Conservation (phyloP, 1,140 invertebrate species). For the Calycopis cecrops region DNA sequence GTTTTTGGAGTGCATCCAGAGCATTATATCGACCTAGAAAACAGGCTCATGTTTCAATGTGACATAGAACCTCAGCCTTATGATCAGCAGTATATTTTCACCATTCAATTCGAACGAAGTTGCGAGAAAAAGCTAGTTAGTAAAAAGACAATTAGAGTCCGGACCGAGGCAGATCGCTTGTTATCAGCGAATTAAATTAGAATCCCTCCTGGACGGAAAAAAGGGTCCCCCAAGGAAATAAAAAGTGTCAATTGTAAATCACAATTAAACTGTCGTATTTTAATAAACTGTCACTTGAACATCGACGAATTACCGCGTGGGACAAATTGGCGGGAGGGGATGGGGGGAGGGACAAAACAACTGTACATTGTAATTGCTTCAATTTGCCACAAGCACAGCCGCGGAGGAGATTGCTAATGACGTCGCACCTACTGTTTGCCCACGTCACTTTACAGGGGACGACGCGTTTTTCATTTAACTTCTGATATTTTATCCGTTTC, state of each 20-base stretch:
- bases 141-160: too few species aligned
- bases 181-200: too few species aligned
- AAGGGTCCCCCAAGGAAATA: neutral
- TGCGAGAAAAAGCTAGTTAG: too few species aligned
- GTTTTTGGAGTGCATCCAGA: too few species aligned
- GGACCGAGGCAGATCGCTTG: too few species aligned
- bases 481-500: neutral
- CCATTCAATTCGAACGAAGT: too few species aligned
- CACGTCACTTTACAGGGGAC: constrained; percentile 21
- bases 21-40: too few species aligned
- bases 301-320: constrained; percentile 37
- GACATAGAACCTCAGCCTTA: too few species aligned
- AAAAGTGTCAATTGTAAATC: constrained; percentile 13
- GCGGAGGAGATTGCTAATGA: constrained; percentile 53
- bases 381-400: constrained; percentile 51
- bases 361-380: constrained; percentile 55
- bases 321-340: constrained; percentile 24
- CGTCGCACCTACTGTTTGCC: constrained; percentile 49
- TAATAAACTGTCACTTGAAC: constrained; percentile 33
- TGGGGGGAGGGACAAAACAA: constrained; percentile 42
- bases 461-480: constrained; percentile 8
- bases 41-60: too few species aligned
- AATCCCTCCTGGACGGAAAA: neutral
- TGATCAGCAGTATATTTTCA: too few species aligned
- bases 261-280: constrained; percentile 12